Evolutionary conservation across 2,113 vertebrate species (phyloP).

Genomic region (Pipra filicauda): DNA sequence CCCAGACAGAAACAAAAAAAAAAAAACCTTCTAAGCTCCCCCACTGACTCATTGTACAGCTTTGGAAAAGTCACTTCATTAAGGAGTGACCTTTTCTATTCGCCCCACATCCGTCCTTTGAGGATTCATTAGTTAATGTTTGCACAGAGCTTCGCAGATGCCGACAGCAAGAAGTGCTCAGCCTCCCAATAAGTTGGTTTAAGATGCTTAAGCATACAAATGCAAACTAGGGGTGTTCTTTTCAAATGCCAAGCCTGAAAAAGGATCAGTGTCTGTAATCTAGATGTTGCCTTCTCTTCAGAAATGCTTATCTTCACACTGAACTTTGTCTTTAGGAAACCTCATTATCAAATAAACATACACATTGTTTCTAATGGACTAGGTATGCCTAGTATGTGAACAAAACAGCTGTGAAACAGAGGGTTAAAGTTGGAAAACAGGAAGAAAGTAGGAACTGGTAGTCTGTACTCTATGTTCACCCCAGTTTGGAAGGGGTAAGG

Average conservation of each 20-base stretch:
- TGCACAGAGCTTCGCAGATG: not conserved
- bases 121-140: slow-evolving; percentile 62
- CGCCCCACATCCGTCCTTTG: not conserved
- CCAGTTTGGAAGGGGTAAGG: not conserved
- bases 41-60: not conserved
- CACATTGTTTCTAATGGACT: not conserved
- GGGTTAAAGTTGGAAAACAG: not conserved
- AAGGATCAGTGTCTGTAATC: slow-evolving; percentile 19
- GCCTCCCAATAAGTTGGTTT: slow-evolving; percentile 47
- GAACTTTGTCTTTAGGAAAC: not conserved
- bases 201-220: slow-evolving; percentile 49
- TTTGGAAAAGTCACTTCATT: slow-evolving; percentile 54
- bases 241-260: slow-evolving; percentile 38
- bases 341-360: not conserved
- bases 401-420: not conserved
- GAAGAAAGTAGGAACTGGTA: not conserved
- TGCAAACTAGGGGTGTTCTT: slow-evolving; percentile 36
- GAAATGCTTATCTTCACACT: not conserved
- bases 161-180: slow-evolving; percentile 23
- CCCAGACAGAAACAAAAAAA: not conserved
- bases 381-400: not conserved
- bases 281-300: not conserved
- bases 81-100: slow-evolving; percentile 30
- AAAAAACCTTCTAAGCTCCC: not conserved
- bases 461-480: not conserved